These are phyloP conservation scores for Iguana delicatissima DNA, from an alignment of 2,797 vertebrate genomes.

Conservation along the genomic window DNA sequence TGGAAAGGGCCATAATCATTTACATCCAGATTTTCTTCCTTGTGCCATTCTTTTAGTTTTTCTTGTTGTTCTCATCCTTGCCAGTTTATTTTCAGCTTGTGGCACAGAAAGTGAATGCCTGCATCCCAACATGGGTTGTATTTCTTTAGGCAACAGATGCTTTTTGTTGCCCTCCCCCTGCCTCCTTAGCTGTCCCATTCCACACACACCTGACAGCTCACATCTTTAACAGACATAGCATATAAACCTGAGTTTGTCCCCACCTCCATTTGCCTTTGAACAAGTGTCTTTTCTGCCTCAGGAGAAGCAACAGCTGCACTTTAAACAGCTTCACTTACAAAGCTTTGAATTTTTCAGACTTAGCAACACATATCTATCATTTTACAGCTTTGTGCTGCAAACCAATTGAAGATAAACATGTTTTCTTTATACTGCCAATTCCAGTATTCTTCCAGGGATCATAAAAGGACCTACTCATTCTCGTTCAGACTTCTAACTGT, in stretches of 20 bases:
- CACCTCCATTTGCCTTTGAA: constrained; percentile 54
- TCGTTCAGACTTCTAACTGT: constrained; percentile 2
- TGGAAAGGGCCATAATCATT: no score
- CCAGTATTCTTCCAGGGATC: constrained; percentile 22
- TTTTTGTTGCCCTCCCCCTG: constrained; percentile 35
- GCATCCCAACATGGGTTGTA: constrained; percentile 67
- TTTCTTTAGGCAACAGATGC: constrained; percentile 79
- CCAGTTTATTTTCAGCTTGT: constrained; percentile 48
- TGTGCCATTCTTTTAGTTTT: constrained; percentile 17
- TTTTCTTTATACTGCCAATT: neutral
- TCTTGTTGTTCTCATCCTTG: constrained; percentile 52
- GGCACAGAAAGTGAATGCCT: constrained; percentile 45
- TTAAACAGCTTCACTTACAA: constrained; percentile 51
- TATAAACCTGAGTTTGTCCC: constrained; percentile 68
- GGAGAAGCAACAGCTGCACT: constrained; percentile 68
- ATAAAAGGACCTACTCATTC: constrained; percentile 6
- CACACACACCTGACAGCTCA: constrained; percentile 64
- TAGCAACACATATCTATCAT: constrained; percentile 29
- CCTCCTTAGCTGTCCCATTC: constrained; percentile 29
- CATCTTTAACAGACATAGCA: constrained; percentile 62
- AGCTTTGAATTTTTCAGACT: constrained; percentile 21
- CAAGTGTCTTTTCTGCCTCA: constrained; percentile 56
- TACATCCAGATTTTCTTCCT: neutral
- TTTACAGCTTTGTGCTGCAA: constrained; percentile 33
- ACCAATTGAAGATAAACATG: constrained; percentile 13